Evolutionary conservation across 2,113 vertebrate genomes (phyloP).

Genomic region (Alouatta palliata): DNA sequence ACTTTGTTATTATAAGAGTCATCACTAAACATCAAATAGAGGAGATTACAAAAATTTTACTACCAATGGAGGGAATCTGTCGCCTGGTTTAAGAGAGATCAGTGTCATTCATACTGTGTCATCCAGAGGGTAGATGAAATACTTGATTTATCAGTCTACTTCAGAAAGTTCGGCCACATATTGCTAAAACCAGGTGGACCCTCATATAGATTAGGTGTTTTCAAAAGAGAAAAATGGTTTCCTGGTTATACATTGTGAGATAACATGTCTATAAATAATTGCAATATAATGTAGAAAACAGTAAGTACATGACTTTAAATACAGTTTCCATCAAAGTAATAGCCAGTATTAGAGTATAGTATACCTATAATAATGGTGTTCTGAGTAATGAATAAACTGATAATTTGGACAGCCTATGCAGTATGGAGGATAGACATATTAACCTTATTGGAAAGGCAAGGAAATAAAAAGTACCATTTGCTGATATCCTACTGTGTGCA

Average conservation of each 20-base stretch:
- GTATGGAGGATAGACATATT: not conserved
- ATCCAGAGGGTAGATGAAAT: not conserved
- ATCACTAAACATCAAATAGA: constrained; percentile 3
- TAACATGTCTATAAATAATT: not conserved
- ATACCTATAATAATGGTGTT: not conserved
- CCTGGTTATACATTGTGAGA: not conserved
- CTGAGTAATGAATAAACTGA: constrained; percentile 32
- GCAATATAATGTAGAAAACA: not conserved
- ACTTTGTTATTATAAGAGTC: not conserved
- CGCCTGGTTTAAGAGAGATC: constrained; percentile 36
- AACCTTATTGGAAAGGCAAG: not conserved
- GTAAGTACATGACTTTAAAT: constrained; percentile 33
- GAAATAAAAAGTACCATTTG: constrained; percentile 36
- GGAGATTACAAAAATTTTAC: not conserved
- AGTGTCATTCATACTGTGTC: not conserved
- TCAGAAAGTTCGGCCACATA: not conserved
- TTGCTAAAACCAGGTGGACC: not conserved
- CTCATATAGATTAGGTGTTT: not conserved
- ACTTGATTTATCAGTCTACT: not conserved
- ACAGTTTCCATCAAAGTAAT: not conserved
- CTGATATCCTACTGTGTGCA: not conserved
- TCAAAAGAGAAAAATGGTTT: constrained; percentile 19
- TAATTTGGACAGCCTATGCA: not conserved
- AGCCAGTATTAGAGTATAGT: not conserved
- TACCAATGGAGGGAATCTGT: not conserved